A percentile compares a stretch with the other conserved stretches of the same genome.
Evolutionary conservation across 1,140 invertebrate genomes (phyloP).

Genomic region (Neodiprion pinetum): DNA sequence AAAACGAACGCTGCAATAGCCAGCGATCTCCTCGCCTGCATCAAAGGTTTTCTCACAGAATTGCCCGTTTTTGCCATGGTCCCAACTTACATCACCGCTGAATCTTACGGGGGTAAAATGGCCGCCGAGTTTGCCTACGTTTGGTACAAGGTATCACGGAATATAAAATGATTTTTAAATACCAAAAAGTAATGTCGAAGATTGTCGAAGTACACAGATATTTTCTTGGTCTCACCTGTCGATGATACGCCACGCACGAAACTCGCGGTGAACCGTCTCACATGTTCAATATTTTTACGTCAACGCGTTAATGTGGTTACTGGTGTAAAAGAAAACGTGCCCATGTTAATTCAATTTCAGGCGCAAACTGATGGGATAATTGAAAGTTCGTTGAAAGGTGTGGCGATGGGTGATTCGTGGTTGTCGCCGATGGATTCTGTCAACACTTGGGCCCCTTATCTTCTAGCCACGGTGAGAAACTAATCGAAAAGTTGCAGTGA

Average conservation of each 20-base stretch:
- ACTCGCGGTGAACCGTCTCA: too few relatives aligned
- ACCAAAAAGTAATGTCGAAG: not conserved
- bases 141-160: conserved; percentile 66
- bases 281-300: too few relatives aligned
- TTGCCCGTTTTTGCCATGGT: conserved; percentile 72
- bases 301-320: too few relatives aligned
- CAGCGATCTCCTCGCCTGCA: conserved; percentile 76
- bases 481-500: too few relatives aligned
- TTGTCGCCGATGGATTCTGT: conserved; percentile 84
- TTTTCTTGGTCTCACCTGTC: too few relatives aligned
- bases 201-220: too few relatives aligned
- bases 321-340: too few relatives aligned
- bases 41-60: conserved; percentile 69
- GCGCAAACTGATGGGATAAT: conserved; percentile 71
- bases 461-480: conserved; percentile 70
- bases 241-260: too few relatives aligned
- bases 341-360: conserved; percentile 51
- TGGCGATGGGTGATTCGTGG: conserved; percentile 86
- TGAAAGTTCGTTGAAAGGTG: conserved; percentile 75
- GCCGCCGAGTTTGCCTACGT: conserved; percentile 76
- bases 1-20: conserved; percentile 77
- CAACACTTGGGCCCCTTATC: conserved; percentile 79
- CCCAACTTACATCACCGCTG: conserved; percentile 82
- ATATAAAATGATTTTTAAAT: conserved; percentile 25
- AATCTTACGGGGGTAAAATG: conserved; percentile 93